Evolutionary conservation across 2,797 vertebrate species (phyloP), one percentile per base, ranked within the genome.

Genomic region (Myripristis murdjan): DNA sequence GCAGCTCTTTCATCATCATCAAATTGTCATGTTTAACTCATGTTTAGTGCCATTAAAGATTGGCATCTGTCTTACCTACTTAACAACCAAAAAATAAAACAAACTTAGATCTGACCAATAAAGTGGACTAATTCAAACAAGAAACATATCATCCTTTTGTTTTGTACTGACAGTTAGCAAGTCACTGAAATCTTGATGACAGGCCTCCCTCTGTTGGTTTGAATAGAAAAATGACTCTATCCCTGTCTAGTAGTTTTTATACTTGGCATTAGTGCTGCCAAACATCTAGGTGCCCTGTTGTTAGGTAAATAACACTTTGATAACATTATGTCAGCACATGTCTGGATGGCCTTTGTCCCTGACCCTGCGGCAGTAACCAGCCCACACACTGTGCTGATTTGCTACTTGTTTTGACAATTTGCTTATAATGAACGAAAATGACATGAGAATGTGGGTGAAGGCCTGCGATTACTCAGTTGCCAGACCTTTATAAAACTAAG

Each of bases 141-240:
- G 18, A 22, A 28, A 9, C 26, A 33, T 1, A 10, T 6, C 18
- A 33, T 7, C 41, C 20, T 20, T 11, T 58, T 41, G 23, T 22
- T 26, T 22, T 44, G 24, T 22, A 46, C 26, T n/a, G 14, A 41
- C 33, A 28, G 11, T 31, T 52, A 20, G 22, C 18, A 11, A 16
- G 33, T 22, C 10, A 9, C 18, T 35, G 16, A 51, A 20, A 28
- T 35, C 28, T 37, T 55, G n/a, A 48, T 12, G 22, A 14, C 16
- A 43, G 46, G 46, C 73, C 51, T 46, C 71, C 66, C 65, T 71
- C 77, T 79, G 61, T 56, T 80, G 72, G 61, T 43, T 14, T 23
- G 37, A 48, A 48, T 15, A 15, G 22, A 28, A 59, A 44, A 14
- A 6, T n/a, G n/a, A n/a, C 22, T n/a, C n/a, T n/a, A n/a, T 54